Conservation (phyloP, 2,888 invertebrate species). For the Lacanobia oleracea region DNA sequence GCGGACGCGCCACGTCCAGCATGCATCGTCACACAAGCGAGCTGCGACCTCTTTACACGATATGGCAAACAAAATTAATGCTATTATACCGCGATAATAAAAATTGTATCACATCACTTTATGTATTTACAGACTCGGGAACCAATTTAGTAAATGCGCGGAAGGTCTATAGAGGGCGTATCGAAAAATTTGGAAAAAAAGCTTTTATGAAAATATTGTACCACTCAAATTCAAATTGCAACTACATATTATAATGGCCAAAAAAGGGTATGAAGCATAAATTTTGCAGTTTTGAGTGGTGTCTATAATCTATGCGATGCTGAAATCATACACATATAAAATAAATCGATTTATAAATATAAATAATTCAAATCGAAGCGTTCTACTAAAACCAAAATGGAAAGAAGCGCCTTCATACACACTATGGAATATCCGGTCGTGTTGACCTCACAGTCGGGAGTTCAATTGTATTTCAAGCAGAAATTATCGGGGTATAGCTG, state of each 20-base stretch:
- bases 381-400: conserved; percentile 82
- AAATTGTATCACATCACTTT: conserved; percentile 69
- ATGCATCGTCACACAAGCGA: conserved; percentile 82
- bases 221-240: conserved; percentile 75
- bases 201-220: conserved; percentile 76
- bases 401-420: conserved; percentile 80
- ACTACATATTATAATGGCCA: conserved; percentile 79
- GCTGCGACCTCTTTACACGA: conserved; percentile 67
- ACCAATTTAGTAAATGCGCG: conserved; percentile 84
- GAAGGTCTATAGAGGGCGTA: conserved; percentile 85
- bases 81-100: conserved; percentile 74
- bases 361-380: conserved; percentile 81
- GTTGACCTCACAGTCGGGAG: conserved; percentile 60
- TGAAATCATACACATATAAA: conserved; percentile 86
- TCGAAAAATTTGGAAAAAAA: conserved; percentile 82
- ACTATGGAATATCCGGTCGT: conserved; percentile 72
- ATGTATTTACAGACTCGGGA: conserved; percentile 75
- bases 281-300: conserved; percentile 81
- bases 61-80: conserved; percentile 82
- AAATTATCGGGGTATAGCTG: conserved; percentile 47
- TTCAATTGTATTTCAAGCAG: conserved; percentile 50
- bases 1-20: conserved; percentile 65
- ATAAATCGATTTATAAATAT: conserved; percentile 77
- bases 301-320: conserved; percentile 83
- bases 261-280: conserved; percentile 82